Evolutionary conservation across 92 coral and sea anemone genomes (phyloP).

Genomic region (Palythoa caribaeorum): DNA sequence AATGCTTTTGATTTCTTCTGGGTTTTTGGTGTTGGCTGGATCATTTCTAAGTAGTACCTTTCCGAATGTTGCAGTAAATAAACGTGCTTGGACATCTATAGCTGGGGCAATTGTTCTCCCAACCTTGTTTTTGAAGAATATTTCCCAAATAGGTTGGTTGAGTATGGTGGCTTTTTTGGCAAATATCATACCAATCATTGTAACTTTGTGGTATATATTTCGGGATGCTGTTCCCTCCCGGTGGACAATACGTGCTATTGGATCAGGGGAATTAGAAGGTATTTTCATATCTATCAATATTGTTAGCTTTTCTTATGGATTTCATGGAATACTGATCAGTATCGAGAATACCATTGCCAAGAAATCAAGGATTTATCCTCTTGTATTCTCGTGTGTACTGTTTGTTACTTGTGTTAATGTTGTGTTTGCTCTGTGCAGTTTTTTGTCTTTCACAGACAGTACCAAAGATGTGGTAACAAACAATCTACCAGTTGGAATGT

Average conservation of each 20-base stretch:
- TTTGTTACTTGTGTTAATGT: conserved; percentile 8
- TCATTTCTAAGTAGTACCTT: conserved; percentile 28
- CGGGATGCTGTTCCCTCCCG: not conserved
- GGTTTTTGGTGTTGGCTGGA: conserved; percentile 32
- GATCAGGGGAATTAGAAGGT: conserved; percentile 25
- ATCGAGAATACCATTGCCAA: conserved; percentile 8
- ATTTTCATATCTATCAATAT: conserved; percentile 25
- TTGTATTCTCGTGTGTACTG: not conserved
- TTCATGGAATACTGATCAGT: not conserved
- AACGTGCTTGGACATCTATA: conserved; percentile 31
- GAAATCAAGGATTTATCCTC: not conserved
- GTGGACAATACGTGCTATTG: conserved; percentile 14
- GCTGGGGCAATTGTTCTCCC: conserved; percentile 28
- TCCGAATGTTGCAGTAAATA: conserved; percentile 1
- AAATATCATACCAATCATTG: not conserved
- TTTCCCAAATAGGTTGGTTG: conserved; percentile 37
- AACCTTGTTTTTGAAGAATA: conserved; percentile 23
- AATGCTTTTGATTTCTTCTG: conserved; percentile 20
- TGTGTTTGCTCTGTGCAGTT: not conserved
- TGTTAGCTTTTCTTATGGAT: conserved; percentile 11
- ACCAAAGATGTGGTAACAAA: conserved; percentile 22
- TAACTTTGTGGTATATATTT: conserved; percentile 24
- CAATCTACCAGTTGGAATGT: conserved; percentile 20
- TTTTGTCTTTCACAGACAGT: conserved; percentile 1
- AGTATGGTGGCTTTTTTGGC: conserved; percentile 20